These are phyloP conservation scores for Muntiacus reevesi DNA, from an alignment of 2,113 vertebrate genomes.

Conservation along the genomic window DNA sequence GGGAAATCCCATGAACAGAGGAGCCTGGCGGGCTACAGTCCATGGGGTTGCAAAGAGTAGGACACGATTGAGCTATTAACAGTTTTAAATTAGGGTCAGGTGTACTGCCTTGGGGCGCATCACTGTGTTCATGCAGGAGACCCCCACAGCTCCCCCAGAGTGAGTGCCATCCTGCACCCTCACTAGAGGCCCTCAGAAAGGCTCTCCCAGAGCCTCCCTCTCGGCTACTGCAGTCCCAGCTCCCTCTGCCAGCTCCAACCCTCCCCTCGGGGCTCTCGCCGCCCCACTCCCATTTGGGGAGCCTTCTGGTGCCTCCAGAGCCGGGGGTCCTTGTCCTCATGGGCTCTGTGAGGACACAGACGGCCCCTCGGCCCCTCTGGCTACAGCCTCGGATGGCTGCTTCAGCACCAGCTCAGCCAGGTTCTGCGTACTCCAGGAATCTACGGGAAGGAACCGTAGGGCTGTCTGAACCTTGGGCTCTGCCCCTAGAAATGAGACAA, in stretches of 20 bases:
- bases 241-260: background rate
- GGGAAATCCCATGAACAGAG: background rate
- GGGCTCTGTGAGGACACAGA: background rate
- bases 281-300: no score
- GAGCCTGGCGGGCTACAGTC: background rate
- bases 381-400: background rate
- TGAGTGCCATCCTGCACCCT: background rate
- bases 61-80: background rate
- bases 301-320: background rate
- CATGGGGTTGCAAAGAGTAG: background rate
- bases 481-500: background rate
- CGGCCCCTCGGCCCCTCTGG: background rate
- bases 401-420: background rate
- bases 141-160: background rate
- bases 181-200: background rate
- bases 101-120: background rate
- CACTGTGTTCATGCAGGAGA: background rate
- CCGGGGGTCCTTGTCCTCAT: background rate
- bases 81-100: background rate
- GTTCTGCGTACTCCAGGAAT: background rate
- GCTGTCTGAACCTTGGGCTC: background rate
- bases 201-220: background rate
- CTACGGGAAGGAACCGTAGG: background rate
- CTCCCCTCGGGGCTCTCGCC: rapidly evolving
- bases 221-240: background rate